These are phyloP conservation scores for Hemicentrotus pulcherrimus DNA, from an alignment of 35 echinoderm and acorn worm genomes.

Conservation along the genomic window DNA sequence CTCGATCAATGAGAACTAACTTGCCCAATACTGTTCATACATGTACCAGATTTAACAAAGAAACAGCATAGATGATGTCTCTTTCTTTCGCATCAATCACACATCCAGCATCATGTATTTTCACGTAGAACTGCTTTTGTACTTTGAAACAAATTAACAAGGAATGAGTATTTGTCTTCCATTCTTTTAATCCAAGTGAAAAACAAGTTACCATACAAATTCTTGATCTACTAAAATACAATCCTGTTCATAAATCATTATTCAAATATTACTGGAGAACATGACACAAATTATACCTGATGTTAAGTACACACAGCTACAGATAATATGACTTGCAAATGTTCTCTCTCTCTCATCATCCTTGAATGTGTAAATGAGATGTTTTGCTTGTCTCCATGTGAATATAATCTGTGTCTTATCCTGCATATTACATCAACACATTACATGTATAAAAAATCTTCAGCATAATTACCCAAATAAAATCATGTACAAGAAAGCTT, in stretches of 20 bases:
- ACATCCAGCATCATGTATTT: too few species aligned
- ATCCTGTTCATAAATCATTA: neutral
- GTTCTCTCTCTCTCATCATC: too few species aligned
- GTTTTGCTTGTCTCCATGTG: neutral
- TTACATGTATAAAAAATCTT: neutral
- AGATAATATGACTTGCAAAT: too few species aligned
- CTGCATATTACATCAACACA: neutral
- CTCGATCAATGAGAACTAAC: too few species aligned
- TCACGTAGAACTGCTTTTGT: neutral
- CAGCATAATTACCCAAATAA: neutral
- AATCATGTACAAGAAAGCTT: neutral
- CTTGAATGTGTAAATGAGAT: neutral
- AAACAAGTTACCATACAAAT: neutral
- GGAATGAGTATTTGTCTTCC: neutral
- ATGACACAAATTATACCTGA: neutral
- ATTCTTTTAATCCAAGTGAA: slow-evolving; percentile 5
- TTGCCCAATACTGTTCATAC: too few species aligned
- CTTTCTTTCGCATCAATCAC: too few species aligned
- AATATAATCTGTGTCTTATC: neutral
- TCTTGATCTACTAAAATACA: neutral
- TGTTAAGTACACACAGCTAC: too few species aligned
- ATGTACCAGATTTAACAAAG: too few species aligned
- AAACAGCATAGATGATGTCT: too few species aligned
- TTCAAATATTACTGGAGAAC: neutral
- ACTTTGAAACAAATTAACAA: neutral